These are phyloP conservation scores for Drosophila emarginata DNA, from an alignment of 2,888 invertebrate genomes.

Conservation along the genomic window DNA sequence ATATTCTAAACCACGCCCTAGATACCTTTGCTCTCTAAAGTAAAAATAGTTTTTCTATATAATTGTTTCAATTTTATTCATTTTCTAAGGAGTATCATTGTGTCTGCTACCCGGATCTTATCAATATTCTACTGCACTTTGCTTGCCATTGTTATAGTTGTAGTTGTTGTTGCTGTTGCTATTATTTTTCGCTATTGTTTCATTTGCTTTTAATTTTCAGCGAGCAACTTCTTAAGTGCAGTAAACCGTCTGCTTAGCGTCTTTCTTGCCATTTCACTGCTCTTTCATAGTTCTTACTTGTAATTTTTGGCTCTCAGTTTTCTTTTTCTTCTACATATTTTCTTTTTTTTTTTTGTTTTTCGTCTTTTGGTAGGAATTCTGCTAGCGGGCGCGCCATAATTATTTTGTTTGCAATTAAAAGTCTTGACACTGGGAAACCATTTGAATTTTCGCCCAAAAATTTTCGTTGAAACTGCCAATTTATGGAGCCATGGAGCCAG, in stretches of 20 bases:
- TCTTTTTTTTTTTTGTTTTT: conserved; percentile 18
- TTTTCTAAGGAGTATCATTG: conserved; percentile 3
- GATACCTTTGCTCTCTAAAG: conserved; percentile 10
- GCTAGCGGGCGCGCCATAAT: conserved; percentile 69
- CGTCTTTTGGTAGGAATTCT: conserved; percentile 47
- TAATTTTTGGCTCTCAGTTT: background rate
- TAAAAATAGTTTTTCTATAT: no score
- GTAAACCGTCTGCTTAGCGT: conserved; percentile 55
- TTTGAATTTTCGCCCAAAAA: conserved; percentile 17
- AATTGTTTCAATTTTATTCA: background rate
- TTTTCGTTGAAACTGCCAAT: conserved; percentile 1
- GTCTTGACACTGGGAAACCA: conserved; percentile 60
- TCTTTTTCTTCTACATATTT: background rate
- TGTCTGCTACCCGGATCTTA: background rate
- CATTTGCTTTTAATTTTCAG: conserved; percentile 71
- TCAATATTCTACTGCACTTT: background rate
- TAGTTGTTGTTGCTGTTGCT: conserved; percentile 37
- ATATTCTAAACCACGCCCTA: no score
- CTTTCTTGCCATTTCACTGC: conserved; percentile 6
- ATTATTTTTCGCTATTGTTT: conserved; percentile 58
- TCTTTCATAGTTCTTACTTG: background rate
- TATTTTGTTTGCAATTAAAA: conserved; percentile 74
- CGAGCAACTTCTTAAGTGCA: conserved; percentile 65
- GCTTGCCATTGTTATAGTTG: conserved; percentile 30
- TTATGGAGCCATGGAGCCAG: background rate